Evolutionary conservation across 2,113 vertebrate species (phyloP).

Genomic region (Podarcis cretensis): DNA sequence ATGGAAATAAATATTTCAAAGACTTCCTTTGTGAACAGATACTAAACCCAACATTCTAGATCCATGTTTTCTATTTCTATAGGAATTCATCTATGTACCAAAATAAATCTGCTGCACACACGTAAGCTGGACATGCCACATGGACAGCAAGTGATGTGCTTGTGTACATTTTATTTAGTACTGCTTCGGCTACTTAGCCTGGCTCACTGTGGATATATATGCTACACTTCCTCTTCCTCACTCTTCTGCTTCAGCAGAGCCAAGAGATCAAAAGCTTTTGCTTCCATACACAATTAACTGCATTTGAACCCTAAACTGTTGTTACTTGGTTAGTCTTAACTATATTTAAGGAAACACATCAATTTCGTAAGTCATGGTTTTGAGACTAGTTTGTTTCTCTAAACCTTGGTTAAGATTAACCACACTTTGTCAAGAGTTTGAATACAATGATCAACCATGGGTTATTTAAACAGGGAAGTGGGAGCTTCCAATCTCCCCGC

Average conservation of each 20-base stretch:
- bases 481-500: not conserved
- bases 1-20: not conserved
- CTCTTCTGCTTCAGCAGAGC: not conserved
- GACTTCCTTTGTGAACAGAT: not conserved
- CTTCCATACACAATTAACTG: not conserved
- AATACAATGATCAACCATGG: not conserved
- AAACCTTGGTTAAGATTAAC: not conserved
- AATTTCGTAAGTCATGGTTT: not conserved
- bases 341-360: not conserved
- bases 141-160: conserved; percentile 30
- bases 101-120: not conserved
- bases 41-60: conserved; percentile 14
- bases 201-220: too few relatives aligned
- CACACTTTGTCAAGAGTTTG: not conserved
- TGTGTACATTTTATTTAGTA: conserved; percentile 4
- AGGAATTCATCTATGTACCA: not conserved
- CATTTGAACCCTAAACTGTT: not conserved
- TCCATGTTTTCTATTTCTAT: conserved; percentile 15
- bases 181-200: conserved; percentile 16
- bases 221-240: not conserved
- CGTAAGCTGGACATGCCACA: not conserved
- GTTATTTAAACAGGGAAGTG: not conserved
- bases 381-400: not conserved
- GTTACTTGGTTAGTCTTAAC: not conserved
- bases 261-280: not conserved